Conservation (phyloP, 2,113 vertebrate species). For the Myotis davidii region DNA sequence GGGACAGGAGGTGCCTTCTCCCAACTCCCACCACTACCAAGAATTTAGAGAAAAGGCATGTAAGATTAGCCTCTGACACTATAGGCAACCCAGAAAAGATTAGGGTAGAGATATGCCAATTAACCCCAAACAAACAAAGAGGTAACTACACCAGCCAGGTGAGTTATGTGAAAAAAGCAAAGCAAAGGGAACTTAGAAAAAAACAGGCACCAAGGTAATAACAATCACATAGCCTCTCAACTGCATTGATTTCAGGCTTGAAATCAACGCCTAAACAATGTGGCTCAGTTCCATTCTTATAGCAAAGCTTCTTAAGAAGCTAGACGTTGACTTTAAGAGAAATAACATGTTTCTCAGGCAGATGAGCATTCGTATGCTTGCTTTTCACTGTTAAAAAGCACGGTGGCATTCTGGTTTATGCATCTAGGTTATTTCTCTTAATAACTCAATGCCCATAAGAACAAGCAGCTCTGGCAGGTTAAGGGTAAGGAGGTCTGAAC, state of each 20-base stretch:
- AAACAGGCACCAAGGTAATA: not conserved
- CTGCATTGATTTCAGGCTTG: not conserved
- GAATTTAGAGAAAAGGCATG: constrained; percentile 1
- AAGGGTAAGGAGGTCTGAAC: not conserved
- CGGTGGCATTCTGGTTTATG: not conserved
- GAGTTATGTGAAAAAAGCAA: not conserved
- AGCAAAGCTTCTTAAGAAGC: not conserved
- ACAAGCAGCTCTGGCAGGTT: not conserved
- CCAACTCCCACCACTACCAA: not conserved
- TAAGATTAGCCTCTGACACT: not conserved
- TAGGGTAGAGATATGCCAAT: not conserved
- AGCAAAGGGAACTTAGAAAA: not conserved
- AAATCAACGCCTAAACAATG: not conserved
- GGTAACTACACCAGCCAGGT: not conserved
- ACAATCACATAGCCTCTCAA: not conserved
- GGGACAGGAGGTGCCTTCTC: not conserved
- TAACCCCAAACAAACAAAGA: not conserved
- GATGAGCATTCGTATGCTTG: not conserved
- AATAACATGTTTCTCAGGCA: not conserved
- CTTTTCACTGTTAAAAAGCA: not conserved
- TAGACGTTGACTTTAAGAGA: not conserved
- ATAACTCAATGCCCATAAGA: not conserved
- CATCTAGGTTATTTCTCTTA: not conserved
- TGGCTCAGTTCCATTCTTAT: not conserved
- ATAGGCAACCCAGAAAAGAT: not conserved